phyloP scores from a whole-genome alignment of 2,888 invertebrate genomes.

The Tenthredo amoena region DNA sequence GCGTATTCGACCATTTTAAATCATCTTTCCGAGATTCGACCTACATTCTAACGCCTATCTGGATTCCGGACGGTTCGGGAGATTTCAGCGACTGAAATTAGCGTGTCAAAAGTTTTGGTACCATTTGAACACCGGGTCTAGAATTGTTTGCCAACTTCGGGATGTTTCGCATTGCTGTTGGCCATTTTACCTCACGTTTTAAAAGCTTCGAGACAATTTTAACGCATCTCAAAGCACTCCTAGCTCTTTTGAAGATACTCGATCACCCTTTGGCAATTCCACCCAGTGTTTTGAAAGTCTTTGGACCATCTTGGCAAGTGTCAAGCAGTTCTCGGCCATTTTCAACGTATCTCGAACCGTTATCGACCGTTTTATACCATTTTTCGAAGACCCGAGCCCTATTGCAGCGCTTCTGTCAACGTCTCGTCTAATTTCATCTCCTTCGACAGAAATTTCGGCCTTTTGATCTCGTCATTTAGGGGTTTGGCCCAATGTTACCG shows the following conservation, averaged over 20 bases:
- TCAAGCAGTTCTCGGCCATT: background rate
- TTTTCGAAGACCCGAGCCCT: background rate
- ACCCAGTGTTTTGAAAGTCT: background rate
- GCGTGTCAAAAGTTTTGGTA: background rate
- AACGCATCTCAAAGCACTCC: background rate
- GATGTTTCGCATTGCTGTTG: background rate
- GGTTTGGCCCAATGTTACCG: no score
- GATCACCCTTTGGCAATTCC: background rate
- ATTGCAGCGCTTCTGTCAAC: no score
- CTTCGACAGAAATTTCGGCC: no score
- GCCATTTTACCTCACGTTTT: background rate
- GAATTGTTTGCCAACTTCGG: background rate
- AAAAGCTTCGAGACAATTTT: background rate
- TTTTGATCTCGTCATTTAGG: no score
- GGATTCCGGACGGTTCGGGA: background rate
- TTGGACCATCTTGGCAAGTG: background rate
- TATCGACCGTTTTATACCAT: background rate
- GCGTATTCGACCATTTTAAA: background rate
- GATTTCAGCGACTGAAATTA: background rate
- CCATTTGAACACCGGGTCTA: background rate
- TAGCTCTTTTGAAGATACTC: background rate
- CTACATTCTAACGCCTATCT: background rate
- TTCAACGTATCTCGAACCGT: background rate
- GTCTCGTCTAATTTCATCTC: no score
- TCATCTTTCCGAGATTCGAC: background rate